These are phyloP conservation scores for Pristionchus entomophagus DNA, from an alignment of 2,888 invertebrate species.

Conservation along the genomic window DNA sequence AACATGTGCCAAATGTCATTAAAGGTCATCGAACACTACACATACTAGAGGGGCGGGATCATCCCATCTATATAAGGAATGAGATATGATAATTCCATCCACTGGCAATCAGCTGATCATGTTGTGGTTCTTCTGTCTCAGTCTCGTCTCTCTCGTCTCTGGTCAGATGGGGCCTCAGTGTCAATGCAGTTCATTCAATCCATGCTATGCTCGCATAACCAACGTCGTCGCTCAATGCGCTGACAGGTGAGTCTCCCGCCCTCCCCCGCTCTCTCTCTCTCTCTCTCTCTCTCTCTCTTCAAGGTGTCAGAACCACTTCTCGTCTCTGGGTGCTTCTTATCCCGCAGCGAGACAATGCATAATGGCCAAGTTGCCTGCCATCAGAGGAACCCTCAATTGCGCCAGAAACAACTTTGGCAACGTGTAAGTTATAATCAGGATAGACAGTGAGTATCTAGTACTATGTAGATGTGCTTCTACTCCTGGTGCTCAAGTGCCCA, in stretches of 20 bases:
- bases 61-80: background rate
- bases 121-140: background rate
- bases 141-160: background rate
- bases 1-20: background rate
- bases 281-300: background rate
- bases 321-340: constrained; percentile 35
- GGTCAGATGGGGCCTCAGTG: constrained; percentile 39
- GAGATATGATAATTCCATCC: background rate
- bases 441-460: background rate
- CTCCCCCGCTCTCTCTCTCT: background rate
- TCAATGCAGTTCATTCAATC: constrained; percentile 16
- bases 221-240: background rate
- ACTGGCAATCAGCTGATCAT: background rate
- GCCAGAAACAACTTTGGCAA: background rate
- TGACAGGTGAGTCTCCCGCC: background rate
- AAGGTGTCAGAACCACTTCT: constrained; percentile 44
- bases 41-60: background rate
- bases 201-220: background rate
- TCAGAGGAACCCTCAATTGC: background rate
- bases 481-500: constrained; percentile 10
- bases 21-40: background rate
- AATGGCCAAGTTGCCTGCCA: background rate
- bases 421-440: constrained; percentile 21
- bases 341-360: constrained; percentile 35
- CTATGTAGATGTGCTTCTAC: background rate